Conservation (phyloP, 2,797 vertebrate genomes). For the Liasis olivaceus region DNA sequence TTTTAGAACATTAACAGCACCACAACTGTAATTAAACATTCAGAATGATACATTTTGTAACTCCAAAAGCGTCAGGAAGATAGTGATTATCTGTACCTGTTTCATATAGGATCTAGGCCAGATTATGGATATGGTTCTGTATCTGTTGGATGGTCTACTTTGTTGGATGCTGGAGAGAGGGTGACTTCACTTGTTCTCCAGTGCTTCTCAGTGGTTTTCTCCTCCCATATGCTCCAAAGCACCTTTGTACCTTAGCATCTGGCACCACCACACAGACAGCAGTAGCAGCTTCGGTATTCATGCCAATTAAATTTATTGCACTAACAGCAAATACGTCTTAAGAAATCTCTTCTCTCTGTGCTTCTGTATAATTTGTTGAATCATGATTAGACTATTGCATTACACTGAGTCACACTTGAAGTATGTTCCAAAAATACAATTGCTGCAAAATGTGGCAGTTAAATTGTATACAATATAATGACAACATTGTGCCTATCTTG, state of each 20-base stretch:
- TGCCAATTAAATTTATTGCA: background rate
- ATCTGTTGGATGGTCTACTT: background rate
- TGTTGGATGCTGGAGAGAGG: background rate
- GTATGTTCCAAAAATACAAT: background rate
- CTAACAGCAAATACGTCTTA: background rate
- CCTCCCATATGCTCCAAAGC: background rate
- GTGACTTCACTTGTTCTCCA: background rate
- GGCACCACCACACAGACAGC: background rate
- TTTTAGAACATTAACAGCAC: background rate
- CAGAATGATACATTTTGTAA: background rate
- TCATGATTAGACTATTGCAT: background rate
- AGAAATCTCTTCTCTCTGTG: background rate
- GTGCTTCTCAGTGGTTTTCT: background rate
- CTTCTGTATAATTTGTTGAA: background rate
- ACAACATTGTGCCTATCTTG: background rate
- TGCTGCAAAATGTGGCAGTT: background rate
- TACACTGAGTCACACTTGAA: background rate
- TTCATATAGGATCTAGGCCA: background rate
- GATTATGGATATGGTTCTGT: background rate
- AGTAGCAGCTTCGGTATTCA: background rate
- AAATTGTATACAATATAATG: background rate
- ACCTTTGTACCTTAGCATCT: background rate
- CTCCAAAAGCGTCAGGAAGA: background rate
- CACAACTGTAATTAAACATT: slow-evolving; percentile 2
- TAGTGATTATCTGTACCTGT: background rate